Evolutionary conservation across 2,113 vertebrate genomes (phyloP), one percentile per base, ranked within the genome.

Genomic region (Vidua macroura): DNA sequence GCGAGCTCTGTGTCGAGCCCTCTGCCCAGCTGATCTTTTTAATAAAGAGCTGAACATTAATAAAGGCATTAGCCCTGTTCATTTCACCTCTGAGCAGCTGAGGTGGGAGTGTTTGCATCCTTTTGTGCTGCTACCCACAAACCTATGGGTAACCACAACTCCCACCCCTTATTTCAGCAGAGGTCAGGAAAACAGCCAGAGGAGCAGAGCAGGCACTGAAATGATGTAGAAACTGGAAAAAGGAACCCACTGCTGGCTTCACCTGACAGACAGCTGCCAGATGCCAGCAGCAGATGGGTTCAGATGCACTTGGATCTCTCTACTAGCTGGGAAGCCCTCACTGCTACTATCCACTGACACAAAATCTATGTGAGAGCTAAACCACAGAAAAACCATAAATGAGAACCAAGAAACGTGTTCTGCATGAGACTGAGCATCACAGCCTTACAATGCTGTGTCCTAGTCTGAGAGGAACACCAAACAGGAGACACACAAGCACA

Each of bases 321-420:
- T 56, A 3, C 58, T 15, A n/a, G 37, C 12, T 53, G 69, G 43
- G 78, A 79, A 59, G 23, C 73, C 70, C 78, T 84, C 69, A 6
- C 64, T 64, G 55, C 86, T 87, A 64, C 60, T 51, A 48, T 10
- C 27, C 76, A 43, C 0, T 15, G 78, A 35, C 70, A 75, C 27
- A 69, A 73, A 80, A 75, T 7, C 74, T 25, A 11, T 0, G 2
- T 15, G 49, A 84, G 53, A 81, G 31, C n/a, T 30, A 82, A 90
- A 67, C 1, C 1, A 11, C 78, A 76, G 70, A 53, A 56, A 82
- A 84, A 25, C 8, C 55, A 12, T 9, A 58, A 44, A 66, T 4
- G 4, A 53, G 27, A 90, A 70, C 8, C 0, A 0, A 68, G 69
- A 62, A 92, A 21, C 1, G 7, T 0, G 20, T 30, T 62, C 7